These are phyloP conservation scores for Neolamprologus cancellatus DNA, from an alignment of 2,113 vertebrate species.

Conservation along the genomic window DNA sequence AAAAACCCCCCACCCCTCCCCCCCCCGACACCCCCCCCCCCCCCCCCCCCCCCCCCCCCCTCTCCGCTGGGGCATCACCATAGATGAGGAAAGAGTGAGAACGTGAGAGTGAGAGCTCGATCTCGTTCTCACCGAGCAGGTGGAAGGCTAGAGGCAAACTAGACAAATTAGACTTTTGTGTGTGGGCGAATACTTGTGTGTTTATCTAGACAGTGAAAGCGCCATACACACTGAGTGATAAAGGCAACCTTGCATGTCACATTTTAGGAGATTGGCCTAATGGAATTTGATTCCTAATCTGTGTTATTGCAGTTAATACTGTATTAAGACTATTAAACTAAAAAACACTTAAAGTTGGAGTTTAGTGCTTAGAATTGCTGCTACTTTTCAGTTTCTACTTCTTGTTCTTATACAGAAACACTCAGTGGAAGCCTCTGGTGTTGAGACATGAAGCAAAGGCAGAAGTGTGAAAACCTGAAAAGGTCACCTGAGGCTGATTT, in stretches of 20 bases:
- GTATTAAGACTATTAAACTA: background rate
- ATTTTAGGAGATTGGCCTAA: background rate
- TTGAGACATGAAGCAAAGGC: background rate
- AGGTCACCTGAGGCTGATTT: background rate
- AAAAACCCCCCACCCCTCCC: background rate
- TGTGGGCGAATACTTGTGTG: background rate
- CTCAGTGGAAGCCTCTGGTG: background rate
- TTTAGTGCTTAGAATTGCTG: background rate
- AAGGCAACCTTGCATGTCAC: background rate
- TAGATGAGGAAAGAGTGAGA: background rate
- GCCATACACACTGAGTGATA: background rate
- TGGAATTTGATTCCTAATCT: background rate
- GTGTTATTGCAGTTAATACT: background rate
- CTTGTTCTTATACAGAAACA: background rate
- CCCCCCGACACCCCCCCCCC: background rate
- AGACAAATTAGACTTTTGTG: background rate
- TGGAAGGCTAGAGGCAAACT: constrained; percentile 4
- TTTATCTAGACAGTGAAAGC: background rate
- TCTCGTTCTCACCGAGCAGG: constrained; percentile 21
- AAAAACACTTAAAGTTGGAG: background rate
- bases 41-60: background rate
- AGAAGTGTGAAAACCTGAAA: background rate
- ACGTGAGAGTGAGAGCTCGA: background rate
- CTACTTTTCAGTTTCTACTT: background rate
- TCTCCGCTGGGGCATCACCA: background rate